A percentile compares a stretch with the other conserved stretches of the same genome.
Conservation (phyloP, 2,888 invertebrate species). For the Psococerastis gibbosa region DNA sequence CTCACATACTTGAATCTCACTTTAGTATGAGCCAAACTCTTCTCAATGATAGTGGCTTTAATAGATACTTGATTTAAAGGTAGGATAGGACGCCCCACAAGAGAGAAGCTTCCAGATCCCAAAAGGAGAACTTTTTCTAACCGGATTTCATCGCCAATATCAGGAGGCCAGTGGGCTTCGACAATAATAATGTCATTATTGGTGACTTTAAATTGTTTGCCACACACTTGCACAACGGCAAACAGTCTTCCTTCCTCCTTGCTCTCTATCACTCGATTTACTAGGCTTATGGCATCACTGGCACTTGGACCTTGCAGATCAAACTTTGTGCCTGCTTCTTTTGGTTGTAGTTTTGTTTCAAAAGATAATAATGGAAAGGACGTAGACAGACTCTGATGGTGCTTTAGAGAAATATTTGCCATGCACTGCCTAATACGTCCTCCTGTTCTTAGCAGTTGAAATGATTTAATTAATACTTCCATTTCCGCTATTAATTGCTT, state of each 20-base stretch:
- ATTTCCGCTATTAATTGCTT: no score
- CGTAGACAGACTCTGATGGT: no score
- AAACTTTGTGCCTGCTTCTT: no score
- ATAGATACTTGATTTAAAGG: constrained; percentile 52
- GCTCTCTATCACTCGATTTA: constrained; percentile 39
- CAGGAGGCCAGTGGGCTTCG: constrained; percentile 69
- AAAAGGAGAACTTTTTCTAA: constrained; percentile 66
- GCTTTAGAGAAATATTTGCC: no score
- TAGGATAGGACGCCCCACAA: constrained; percentile 62
- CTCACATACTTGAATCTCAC: constrained; percentile 17
- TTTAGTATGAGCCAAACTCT: constrained; percentile 19
- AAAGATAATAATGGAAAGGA: no score
- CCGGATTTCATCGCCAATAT: constrained; percentile 54
- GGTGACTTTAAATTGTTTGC: constrained; percentile 71
- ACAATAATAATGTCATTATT: constrained; percentile 67
- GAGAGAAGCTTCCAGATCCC: constrained; percentile 59
- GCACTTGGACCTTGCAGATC: no score
- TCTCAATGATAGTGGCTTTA: constrained; percentile 39
- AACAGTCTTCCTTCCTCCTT: constrained; percentile 44
- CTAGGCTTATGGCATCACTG: no score
- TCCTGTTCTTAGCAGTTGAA: no score
- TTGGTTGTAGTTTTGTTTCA: no score
- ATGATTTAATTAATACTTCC: no score
- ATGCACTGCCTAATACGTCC: no score
- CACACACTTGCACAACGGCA: constrained; percentile 61